Percentiles rank a stretch among this genome's conserved stretches.
Evolutionary conservation across 2,888 invertebrate species (phyloP).

Genomic region (Philopedon plagiatum): DNA sequence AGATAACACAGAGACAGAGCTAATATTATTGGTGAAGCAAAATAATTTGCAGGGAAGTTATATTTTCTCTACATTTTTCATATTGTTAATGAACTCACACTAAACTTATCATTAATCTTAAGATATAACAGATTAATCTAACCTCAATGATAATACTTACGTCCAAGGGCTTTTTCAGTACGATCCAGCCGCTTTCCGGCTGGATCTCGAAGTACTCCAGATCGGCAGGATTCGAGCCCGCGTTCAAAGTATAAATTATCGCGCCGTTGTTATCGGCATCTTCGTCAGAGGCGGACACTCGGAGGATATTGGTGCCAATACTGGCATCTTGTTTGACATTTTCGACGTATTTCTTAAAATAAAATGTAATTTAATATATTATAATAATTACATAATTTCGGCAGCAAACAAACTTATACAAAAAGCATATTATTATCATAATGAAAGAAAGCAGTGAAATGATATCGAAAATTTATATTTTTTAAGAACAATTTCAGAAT

Average conservation of each 20-base stretch:
- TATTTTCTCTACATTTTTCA: too few species aligned
- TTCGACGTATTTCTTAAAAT: conserved; percentile 92
- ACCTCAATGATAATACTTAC: conserved; percentile 80
- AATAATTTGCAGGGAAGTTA: too few species aligned
- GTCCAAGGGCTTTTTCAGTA: conserved; percentile 94
- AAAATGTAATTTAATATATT: not conserved
- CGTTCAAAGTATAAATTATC: conserved; percentile 91
- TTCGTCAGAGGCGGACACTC: conserved; percentile 96
- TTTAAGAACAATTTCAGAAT: too few species aligned
- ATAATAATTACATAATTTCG: too few species aligned
- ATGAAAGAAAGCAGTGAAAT: too few species aligned
- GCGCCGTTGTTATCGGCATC: conserved; percentile 98
- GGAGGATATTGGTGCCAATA: conserved; percentile 93
- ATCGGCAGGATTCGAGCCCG: conserved; percentile 89
- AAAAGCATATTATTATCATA: too few species aligned
- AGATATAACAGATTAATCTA: not conserved
- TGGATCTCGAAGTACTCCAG: conserved; percentile 97
- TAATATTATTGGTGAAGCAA: too few species aligned
- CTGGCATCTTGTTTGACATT: conserved; percentile 97
- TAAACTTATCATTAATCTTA: too few species aligned
- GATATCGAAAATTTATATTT: too few species aligned
- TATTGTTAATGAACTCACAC: too few species aligned
- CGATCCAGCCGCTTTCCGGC: conserved; percentile 97
- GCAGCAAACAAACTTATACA: too few species aligned
- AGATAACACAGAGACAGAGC: too few species aligned